Evolutionary conservation across 2,797 vertebrate species (phyloP).

Genomic region (Spinus olivaceus): DNA sequence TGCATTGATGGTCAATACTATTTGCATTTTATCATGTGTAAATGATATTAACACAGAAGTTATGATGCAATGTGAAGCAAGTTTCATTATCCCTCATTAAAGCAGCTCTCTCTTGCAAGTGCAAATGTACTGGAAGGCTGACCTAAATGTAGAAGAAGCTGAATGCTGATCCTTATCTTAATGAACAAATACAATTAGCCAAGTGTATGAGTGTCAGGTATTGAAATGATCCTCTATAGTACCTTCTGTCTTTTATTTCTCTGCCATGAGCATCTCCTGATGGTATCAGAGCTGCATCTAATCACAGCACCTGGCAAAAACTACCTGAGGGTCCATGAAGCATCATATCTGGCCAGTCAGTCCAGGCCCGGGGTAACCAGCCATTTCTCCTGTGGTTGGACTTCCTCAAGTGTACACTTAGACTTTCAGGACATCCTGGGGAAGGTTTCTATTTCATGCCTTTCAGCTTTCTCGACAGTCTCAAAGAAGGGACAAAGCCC

Average conservation of each 20-base stretch:
- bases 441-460: background rate
- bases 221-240: conserved; percentile 53
- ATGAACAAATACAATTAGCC: conserved; percentile 61
- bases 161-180: conserved; percentile 63
- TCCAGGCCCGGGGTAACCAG: background rate
- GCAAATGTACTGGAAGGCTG: conserved; percentile 63
- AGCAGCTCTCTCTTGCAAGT: conserved; percentile 59
- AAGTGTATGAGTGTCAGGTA: conserved; percentile 58
- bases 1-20: conserved; percentile 33
- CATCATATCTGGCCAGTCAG: background rate
- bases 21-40: conserved; percentile 64
- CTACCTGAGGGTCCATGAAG: background rate
- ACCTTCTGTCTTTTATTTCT: conserved; percentile 51
- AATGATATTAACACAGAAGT: conserved; percentile 51
- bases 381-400: background rate
- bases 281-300: conserved; percentile 28
- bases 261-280: conserved; percentile 19
- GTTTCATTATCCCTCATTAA: conserved; percentile 61
- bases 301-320: conserved; percentile 22
- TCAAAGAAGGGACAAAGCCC: background rate
- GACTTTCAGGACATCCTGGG: background rate
- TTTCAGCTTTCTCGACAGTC: background rate
- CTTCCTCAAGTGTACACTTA: background rate
- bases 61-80: conserved; percentile 35
- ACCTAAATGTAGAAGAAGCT: conserved; percentile 56